These are phyloP conservation scores for Mesochorus sp. DNA, from an alignment of 2,888 invertebrate genomes.

Conservation along the genomic window DNA sequence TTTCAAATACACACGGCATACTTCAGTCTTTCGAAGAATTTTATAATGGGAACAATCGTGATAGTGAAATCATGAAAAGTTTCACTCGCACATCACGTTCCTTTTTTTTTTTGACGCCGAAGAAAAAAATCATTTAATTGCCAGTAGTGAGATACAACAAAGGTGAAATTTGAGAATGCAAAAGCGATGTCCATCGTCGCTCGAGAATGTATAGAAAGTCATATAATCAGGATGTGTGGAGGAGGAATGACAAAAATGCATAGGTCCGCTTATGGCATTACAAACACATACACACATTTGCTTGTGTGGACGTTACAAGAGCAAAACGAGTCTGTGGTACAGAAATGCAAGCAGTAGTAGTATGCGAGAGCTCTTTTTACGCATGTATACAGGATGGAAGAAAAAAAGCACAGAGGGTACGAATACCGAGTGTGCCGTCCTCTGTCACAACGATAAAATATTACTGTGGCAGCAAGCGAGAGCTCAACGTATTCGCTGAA, in stretches of 20 bases:
- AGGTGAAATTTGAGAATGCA: not conserved
- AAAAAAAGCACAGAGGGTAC: not conserved
- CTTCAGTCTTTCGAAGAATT: no score
- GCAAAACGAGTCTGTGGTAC: slow-evolving; percentile 21
- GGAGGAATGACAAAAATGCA: no score
- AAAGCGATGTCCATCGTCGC: not conserved
- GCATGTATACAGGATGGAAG: not conserved
- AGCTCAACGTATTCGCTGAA: slow-evolving; percentile 29
- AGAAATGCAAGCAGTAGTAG: slow-evolving; percentile 29
- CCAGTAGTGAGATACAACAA: not conserved
- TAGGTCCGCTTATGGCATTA: no score
- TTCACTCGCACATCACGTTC: no score
- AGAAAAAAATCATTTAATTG: no score
- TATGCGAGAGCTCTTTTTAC: slow-evolving; percentile 38
- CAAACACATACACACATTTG: not conserved
- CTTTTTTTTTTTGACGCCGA: no score
- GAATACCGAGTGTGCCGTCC: slow-evolving; percentile 53
- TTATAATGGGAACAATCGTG: no score
- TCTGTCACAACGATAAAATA: slow-evolving; percentile 61
- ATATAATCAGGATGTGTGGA: slow-evolving; percentile 23
- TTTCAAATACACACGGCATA: no score
- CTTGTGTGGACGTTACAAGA: slow-evolving; percentile 18
- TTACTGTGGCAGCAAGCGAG: slow-evolving; percentile 30
- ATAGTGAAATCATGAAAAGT: no score
- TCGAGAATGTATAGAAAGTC: slow-evolving; percentile 1